Evolutionary conservation across 2,113 vertebrate species (phyloP).

Genomic region (Etia nguti): DNA sequence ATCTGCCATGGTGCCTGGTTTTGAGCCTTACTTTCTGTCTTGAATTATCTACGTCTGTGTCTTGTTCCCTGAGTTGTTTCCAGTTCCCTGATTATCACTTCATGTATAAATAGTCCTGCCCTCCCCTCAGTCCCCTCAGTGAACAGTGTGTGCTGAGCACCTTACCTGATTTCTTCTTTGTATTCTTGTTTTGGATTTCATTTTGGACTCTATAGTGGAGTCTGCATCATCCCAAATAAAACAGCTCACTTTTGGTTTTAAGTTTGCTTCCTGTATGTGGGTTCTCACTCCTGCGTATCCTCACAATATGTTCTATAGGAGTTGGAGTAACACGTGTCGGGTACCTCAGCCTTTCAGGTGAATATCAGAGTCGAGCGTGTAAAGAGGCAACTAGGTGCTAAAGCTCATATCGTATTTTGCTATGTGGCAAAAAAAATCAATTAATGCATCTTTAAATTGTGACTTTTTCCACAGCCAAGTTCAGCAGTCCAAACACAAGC

Average conservation of each 20-base stretch:
- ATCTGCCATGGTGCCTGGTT: neutral
- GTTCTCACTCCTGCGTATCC: neutral
- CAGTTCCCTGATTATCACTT: neutral
- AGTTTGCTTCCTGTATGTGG: neutral
- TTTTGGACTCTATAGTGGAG: neutral
- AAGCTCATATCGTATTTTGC: neutral
- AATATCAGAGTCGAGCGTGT: neutral
- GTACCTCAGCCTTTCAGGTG: neutral
- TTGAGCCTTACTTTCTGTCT: neutral
- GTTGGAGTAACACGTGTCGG: neutral
- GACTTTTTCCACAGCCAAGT: neutral
- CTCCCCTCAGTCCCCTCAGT: neutral
- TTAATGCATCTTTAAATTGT: neutral
- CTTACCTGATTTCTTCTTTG: neutral
- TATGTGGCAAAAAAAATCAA: neutral
- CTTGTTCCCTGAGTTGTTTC: neutral
- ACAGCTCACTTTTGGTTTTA: neutral
- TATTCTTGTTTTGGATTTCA: neutral
- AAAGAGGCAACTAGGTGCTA: neutral
- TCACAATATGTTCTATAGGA: neutral
- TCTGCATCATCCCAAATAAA: neutral
- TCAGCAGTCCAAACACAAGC: neutral
- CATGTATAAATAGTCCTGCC: neutral
- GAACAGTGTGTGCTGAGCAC: neutral
- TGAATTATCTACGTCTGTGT: neutral